phyloP scores from a whole-genome alignment of 2,113 vertebrate species.

The Gadus macrocephalus region DNA sequence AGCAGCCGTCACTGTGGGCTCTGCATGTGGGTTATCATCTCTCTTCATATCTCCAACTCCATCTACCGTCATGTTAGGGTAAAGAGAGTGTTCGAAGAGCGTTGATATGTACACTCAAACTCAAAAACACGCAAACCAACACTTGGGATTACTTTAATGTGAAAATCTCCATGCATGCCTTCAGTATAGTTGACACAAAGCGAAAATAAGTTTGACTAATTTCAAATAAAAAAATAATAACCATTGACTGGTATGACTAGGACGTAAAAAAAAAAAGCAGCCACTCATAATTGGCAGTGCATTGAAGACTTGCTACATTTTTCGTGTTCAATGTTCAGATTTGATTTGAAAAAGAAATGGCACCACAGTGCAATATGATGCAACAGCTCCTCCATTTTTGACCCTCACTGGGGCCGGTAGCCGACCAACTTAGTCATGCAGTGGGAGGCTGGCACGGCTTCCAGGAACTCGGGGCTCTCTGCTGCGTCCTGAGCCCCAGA shows the following conservation, averaged over 20 bases:
- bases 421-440: constrained; percentile 87
- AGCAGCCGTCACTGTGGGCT: too few relatives aligned
- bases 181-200: background rate
- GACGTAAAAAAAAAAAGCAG: background rate
- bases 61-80: too few relatives aligned
- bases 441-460: constrained; percentile 53
- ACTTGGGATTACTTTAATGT: too few relatives aligned
- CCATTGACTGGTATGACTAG: background rate
- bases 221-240: background rate
- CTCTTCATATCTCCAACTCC: too few relatives aligned
- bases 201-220: background rate
- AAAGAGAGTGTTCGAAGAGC: too few relatives aligned
- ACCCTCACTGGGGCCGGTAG: constrained; percentile 83
- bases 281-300: too few relatives aligned
- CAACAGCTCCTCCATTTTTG: constrained; percentile 18
- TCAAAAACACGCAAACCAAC: background rate
- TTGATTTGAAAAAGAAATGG: constrained; percentile 2
- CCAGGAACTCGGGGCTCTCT: constrained; percentile 40
- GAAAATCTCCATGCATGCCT: too few relatives aligned
- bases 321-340: background rate
- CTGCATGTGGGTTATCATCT: too few relatives aligned
- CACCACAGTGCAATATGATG: background rate
- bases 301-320: background rate
- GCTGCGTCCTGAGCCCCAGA: constrained; percentile 39
- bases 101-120: background rate